These are phyloP conservation scores for Drosophila vallismaia DNA, from an alignment of 2,888 invertebrate genomes.

Conservation along the genomic window DNA sequence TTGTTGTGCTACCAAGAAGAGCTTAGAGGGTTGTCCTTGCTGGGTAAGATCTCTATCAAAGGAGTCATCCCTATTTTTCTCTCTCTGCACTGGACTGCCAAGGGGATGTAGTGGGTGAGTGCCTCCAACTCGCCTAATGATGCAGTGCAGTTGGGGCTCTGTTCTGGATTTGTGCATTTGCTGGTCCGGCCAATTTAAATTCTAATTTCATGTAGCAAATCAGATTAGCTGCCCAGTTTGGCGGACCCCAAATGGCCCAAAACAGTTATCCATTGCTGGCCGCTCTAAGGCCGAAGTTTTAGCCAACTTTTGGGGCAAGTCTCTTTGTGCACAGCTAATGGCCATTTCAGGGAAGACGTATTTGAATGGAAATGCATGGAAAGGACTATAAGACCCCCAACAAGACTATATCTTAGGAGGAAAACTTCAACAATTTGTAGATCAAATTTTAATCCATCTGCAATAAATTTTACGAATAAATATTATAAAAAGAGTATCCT, in stretches of 20 bases:
- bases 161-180: slow-evolving; percentile 57
- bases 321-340: neutral
- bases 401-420: no score
- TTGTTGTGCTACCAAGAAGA: neutral
- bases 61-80: neutral
- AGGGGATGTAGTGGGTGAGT: slow-evolving; percentile 43
- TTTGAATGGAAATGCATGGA: no score
- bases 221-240: slow-evolving; percentile 59
- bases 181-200: slow-evolving; percentile 68
- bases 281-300: slow-evolving; percentile 18
- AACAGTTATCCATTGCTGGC: slow-evolving; percentile 53
- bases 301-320: slow-evolving; percentile 13
- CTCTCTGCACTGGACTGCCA: neutral
- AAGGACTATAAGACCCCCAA: no score
- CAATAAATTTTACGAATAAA: no score
- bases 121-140: slow-evolving; percentile 66
- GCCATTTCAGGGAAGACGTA: slow-evolving; percentile 34
- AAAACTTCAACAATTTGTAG: no score
- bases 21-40: neutral
- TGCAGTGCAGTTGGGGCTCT: slow-evolving; percentile 50
- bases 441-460: no score
- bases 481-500: no score
- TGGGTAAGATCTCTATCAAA: no score
- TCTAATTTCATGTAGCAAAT: slow-evolving; percentile 75
- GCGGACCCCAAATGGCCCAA: slow-evolving; percentile 46